Conservation (phyloP, 2,888 invertebrate species). For the Lysandra bellargus region DNA sequence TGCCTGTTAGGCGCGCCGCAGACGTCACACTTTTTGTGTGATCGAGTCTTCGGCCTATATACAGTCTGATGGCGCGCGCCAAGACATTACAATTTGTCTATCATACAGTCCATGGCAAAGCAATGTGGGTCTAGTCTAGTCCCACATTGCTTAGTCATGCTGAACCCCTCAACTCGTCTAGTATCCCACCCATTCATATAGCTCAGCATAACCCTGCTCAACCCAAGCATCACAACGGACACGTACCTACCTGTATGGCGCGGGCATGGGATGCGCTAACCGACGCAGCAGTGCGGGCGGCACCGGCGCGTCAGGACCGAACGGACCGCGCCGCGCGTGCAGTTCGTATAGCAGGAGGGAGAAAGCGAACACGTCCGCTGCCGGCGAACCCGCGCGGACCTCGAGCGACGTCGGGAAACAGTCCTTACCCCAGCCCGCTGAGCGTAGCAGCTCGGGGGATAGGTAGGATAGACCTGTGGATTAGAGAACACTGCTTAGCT, state of each 20-base stretch:
- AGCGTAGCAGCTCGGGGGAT: slow-evolving; percentile 88
- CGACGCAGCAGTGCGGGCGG: slow-evolving; percentile 83
- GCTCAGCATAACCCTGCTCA: not conserved
- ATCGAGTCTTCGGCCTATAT: no score
- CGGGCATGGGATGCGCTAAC: slow-evolving; percentile 76
- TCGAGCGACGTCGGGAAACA: slow-evolving; percentile 54
- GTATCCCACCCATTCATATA: not conserved
- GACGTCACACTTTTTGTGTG: no score
- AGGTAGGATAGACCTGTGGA: slow-evolving; percentile 86
- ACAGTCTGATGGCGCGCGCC: no score
- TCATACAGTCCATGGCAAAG: no score
- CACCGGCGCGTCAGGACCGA: slow-evolving; percentile 85
- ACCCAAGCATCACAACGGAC: slow-evolving; percentile 43
- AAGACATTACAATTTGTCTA: no score
- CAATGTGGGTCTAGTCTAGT: no score
- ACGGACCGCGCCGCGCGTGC: slow-evolving; percentile 92
- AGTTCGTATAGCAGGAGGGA: slow-evolving; percentile 93
- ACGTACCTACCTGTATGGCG: slow-evolving; percentile 82
- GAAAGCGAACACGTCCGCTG: slow-evolving; percentile 93
- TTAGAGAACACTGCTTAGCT: not conserved
- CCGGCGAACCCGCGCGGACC: slow-evolving; percentile 82
- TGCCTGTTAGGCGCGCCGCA: no score
- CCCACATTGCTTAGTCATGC: not conserved
- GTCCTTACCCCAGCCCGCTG: slow-evolving; percentile 66
- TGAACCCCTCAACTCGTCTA: not conserved